A percentile compares a stretch with the other conserved stretches of the same genome.
These are phyloP conservation scores for Trochalopteron elliotii DNA, from an alignment of 2,113 vertebrate species.

Conservation along the genomic window DNA sequence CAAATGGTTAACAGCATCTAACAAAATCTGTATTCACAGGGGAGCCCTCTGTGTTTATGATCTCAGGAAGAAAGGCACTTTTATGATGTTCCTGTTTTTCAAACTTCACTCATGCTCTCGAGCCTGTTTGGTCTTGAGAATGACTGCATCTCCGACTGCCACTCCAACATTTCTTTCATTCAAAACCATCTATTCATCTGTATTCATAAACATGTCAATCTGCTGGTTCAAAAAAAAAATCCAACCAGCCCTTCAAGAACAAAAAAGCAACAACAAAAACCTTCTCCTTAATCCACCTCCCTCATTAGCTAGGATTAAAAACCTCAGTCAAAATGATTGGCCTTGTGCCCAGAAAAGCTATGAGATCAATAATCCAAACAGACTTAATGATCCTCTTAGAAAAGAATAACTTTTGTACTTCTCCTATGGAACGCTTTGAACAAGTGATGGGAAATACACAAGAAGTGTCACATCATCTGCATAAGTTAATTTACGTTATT, in stretches of 20 bases:
- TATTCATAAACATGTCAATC: constrained; percentile 48
- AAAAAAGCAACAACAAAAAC: background rate
- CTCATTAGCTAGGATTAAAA: constrained; percentile 61
- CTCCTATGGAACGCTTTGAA: background rate
- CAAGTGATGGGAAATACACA: background rate
- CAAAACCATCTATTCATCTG: constrained; percentile 17
- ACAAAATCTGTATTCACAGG: background rate
- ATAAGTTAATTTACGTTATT: constrained; percentile 33
- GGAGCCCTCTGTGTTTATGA: background rate
- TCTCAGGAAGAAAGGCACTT: constrained; percentile 1
- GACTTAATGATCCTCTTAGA: constrained; percentile 47
- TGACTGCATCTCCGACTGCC: background rate
- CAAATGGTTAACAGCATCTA: background rate
- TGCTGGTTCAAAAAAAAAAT: background rate
- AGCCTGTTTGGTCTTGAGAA: constrained; percentile 5
- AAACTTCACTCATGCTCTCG: background rate
- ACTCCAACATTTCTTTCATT: constrained; percentile 19
- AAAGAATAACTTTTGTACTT: constrained; percentile 49
- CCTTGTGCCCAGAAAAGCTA: constrained; percentile 49
- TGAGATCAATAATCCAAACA: constrained; percentile 61
- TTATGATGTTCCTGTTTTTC: background rate
- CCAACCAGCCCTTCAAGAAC: background rate
- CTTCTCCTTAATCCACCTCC: constrained; percentile 37
- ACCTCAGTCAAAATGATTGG: constrained; percentile 50
- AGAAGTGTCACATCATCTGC: constrained; percentile 14